A percentile compares a stretch with the other conserved stretches of the same genome.
phyloP scores from a whole-genome alignment of 1,140 invertebrate genomes.

The Asobara japonica region DNA sequence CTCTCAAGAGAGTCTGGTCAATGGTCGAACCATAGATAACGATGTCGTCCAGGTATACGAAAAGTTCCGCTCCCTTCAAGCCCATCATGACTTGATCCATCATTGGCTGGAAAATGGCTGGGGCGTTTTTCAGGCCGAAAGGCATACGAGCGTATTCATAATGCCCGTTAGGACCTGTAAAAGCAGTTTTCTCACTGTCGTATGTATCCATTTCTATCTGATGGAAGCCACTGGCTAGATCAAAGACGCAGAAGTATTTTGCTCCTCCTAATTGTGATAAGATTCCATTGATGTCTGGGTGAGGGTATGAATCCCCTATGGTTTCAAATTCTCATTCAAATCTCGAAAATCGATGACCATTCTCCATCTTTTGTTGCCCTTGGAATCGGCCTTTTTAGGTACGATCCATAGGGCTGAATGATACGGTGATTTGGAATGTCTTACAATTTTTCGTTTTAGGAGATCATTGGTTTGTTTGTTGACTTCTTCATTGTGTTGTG shows the following conservation, averaged over 20 bases:
- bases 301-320: neutral
- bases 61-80: too few species aligned
- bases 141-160: too few species aligned
- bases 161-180: too few species aligned
- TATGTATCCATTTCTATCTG: neutral
- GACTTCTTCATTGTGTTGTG: slow-evolving; percentile 4
- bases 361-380: neutral
- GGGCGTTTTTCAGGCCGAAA: too few species aligned
- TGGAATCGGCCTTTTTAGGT: neutral
- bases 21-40: too few species aligned
- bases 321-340: neutral
- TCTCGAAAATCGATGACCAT: neutral
- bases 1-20: too few species aligned
- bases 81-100: too few species aligned
- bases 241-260: neutral
- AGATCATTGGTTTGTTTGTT: neutral
- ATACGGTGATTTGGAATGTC: neutral
- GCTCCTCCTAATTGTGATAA: neutral
- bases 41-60: too few species aligned
- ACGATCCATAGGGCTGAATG: slow-evolving; percentile 12
- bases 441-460: neutral
- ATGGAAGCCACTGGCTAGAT: neutral
- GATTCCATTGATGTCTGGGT: neutral
- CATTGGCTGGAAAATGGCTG: too few species aligned
- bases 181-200: too few species aligned